These are phyloP conservation scores for Eulemur albifrons DNA, from an alignment of 2,797 vertebrate genomes.

Conservation along the genomic window DNA sequence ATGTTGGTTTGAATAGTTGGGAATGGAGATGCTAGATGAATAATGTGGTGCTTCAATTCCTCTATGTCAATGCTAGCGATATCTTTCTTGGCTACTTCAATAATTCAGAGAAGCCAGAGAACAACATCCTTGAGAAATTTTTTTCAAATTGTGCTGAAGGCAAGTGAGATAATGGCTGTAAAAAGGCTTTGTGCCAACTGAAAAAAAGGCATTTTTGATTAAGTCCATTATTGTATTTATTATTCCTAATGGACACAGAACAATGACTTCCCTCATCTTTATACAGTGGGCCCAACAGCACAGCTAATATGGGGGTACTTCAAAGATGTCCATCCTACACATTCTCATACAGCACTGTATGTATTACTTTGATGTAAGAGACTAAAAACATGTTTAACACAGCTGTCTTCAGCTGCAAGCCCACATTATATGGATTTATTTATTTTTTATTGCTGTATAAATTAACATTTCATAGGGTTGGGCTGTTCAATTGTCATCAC, in stretches of 20 bases:
- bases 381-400: slow-evolving; percentile 29
- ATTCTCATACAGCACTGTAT: not conserved
- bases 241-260: slow-evolving; percentile 23
- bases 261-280: not conserved
- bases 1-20: not conserved
- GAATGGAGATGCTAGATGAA: not conserved
- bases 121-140: slow-evolving; percentile 6
- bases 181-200: not conserved
- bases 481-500: slow-evolving; percentile 70
- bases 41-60: not conserved
- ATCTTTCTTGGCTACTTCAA: not conserved
- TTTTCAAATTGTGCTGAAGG: slow-evolving; percentile 30
- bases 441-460: slow-evolving; percentile 70
- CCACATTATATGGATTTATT: slow-evolving; percentile 53
- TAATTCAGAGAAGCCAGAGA: slow-evolving; percentile 25
- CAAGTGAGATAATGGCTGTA: not conserved
- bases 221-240: not conserved
- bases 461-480: slow-evolving; percentile 61
- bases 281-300: not conserved
- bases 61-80: not conserved
- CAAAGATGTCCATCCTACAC: not conserved
- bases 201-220: slow-evolving; percentile 27
- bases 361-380: slow-evolving; percentile 63
- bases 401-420: slow-evolving; percentile 47
- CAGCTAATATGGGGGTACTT: not conserved